Percentiles rank a stretch among this genome's conserved stretches.
These are phyloP conservation scores for Crossocerus cetratus DNA, from an alignment of 2,888 invertebrate genomes.

Conservation along the genomic window DNA sequence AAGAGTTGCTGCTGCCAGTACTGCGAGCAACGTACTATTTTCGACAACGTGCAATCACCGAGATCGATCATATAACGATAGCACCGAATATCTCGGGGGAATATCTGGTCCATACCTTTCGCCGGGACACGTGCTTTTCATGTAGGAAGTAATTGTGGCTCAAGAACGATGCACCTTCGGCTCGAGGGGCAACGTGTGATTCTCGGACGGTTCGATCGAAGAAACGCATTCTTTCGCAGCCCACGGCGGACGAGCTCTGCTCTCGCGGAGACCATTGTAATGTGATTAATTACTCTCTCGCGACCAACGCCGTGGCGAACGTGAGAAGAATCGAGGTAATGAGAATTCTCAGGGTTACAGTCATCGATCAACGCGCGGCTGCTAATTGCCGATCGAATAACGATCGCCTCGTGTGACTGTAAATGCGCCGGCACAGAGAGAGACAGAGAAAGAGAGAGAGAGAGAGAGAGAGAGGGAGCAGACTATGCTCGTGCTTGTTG, in stretches of 20 bases:
- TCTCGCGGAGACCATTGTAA: slow-evolving; percentile 27
- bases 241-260: slow-evolving; percentile 9
- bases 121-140: too few species aligned
- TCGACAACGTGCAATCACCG: too few species aligned
- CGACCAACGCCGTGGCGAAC: slow-evolving; percentile 44
- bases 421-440: slow-evolving; percentile 13
- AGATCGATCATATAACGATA: too few species aligned
- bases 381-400: slow-evolving; percentile 59
- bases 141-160: too few species aligned
- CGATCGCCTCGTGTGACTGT: slow-evolving; percentile 41
- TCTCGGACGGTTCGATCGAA: not conserved
- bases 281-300: slow-evolving; percentile 46
- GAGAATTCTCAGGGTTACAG: slow-evolving; percentile 52
- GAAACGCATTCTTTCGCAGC: not conserved
- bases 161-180: not conserved
- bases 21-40: too few species aligned
- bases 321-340: slow-evolving; percentile 56
- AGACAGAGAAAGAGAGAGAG: too few species aligned
- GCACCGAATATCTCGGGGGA: too few species aligned
- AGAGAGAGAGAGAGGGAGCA: slow-evolving; percentile 11
- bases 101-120: too few species aligned
- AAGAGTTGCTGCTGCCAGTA: slow-evolving; percentile 18
- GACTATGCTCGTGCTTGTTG: slow-evolving; percentile 17
- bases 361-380: slow-evolving; percentile 52
- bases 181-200: not conserved